These are phyloP conservation scores for Mastigias papua DNA, from an alignment of 30 jellyfish, hydroid and myxozoan genomes.

Conservation along the genomic window DNA sequence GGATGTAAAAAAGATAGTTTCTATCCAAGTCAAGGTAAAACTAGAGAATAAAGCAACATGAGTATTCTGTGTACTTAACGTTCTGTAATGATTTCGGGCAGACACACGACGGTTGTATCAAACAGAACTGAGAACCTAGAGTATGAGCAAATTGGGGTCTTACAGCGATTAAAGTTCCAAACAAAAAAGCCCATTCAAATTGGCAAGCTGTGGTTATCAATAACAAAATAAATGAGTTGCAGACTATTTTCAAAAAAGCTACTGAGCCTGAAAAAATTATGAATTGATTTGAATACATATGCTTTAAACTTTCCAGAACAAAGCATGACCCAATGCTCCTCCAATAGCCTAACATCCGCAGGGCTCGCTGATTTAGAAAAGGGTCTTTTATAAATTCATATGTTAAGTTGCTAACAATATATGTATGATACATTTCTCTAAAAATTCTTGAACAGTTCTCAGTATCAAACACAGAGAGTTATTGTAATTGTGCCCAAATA, in stretches of 20 bases:
- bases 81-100: background rate
- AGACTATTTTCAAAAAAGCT: background rate
- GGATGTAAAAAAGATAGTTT: background rate
- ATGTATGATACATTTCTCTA: too few relatives aligned
- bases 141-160: background rate
- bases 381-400: too few relatives aligned
- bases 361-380: background rate
- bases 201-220: conserved; percentile 14
- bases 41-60: background rate
- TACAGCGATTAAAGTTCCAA: conserved; percentile 1
- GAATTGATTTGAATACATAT: background rate
- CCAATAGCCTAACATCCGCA: background rate
- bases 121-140: background rate
- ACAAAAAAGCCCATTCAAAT: background rate
- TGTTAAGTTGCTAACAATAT: too few relatives aligned
- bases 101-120: background rate
- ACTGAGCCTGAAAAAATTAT: background rate
- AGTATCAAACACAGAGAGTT: too few relatives aligned
- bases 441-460: too few relatives aligned
- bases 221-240: background rate
- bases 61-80: background rate
- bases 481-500: too few relatives aligned
- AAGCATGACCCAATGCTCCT: background rate
- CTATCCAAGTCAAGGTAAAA: background rate
- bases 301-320: background rate